phyloP scores from a whole-genome alignment of 2,113 vertebrate genomes.

The Platysternon megacephalum region DNA sequence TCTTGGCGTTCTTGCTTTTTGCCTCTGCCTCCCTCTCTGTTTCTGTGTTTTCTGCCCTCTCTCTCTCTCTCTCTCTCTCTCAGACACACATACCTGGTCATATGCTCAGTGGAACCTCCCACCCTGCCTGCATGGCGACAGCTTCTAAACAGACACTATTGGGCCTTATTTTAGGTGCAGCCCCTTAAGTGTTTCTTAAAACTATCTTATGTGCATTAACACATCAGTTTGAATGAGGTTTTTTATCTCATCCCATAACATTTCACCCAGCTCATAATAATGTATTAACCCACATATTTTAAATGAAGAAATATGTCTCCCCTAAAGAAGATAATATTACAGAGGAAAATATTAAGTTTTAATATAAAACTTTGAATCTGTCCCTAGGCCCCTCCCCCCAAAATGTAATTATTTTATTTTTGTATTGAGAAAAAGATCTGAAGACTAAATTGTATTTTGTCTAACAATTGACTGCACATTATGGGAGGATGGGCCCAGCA shows the following conservation, averaged over 20 bases:
- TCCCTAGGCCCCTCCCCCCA: slow-evolving; percentile 44
- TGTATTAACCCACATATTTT: background rate
- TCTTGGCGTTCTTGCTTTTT: background rate
- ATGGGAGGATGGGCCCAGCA: background rate
- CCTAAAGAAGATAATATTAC: slow-evolving; percentile 33
- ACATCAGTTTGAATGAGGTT: background rate
- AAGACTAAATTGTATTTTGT: slow-evolving; percentile 72
- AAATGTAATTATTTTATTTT: slow-evolving; percentile 67
- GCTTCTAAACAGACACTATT: background rate
- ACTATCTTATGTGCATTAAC: background rate
- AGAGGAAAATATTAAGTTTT: slow-evolving; percentile 67
- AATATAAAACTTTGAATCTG: slow-evolving; percentile 69
- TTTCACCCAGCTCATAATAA: background rate
- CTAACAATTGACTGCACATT: slow-evolving; percentile 62
- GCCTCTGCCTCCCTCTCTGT: background rate
- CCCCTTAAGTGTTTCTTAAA: background rate
- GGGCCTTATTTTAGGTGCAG: background rate
- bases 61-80: too few relatives aligned
- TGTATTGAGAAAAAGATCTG: slow-evolving; percentile 53
- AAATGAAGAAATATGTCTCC: slow-evolving; percentile 45
- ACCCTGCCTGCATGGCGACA: background rate
- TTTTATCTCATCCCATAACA: background rate
- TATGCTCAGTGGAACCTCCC: background rate
- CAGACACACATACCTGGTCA: background rate
- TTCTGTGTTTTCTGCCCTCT: background rate